These are phyloP conservation scores for Procavia capensis DNA, from an alignment of 2,113 vertebrate genomes.

Conservation along the genomic window DNA sequence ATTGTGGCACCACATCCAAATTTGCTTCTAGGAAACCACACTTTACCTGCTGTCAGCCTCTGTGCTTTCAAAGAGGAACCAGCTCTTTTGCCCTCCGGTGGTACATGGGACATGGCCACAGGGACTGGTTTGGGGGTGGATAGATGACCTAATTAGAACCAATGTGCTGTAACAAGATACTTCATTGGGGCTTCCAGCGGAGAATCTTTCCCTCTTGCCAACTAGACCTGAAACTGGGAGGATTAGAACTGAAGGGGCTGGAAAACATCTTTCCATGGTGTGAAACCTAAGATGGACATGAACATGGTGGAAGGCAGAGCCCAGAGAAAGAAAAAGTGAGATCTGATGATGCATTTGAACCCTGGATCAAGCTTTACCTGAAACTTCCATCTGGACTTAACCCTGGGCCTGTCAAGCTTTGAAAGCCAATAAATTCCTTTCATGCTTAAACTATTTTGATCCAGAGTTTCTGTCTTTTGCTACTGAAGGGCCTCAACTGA, in stretches of 20 bases:
- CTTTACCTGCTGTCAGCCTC: neutral
- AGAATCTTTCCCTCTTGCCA: neutral
- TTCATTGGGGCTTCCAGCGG: neutral
- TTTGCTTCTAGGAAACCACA: neutral
- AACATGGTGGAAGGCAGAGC: neutral
- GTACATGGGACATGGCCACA: neutral
- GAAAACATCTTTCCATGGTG: neutral
- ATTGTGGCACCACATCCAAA: neutral
- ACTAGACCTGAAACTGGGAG: neutral
- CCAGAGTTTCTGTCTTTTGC: neutral
- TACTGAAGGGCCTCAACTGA: neutral
- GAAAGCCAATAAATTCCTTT: neutral
- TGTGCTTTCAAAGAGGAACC: neutral
- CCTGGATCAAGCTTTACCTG: neutral
- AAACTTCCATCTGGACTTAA: neutral
- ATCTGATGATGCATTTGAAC: neutral
- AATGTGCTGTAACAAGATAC: neutral
- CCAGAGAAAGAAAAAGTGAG: neutral
- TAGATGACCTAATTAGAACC: neutral
- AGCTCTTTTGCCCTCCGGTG: neutral
- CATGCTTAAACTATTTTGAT: slow-evolving; percentile 4
- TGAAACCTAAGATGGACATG: neutral
- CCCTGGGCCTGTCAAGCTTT: neutral
- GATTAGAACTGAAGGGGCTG: neutral
- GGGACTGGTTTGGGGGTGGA: neutral